Evolutionary conservation across 2,113 vertebrate species (phyloP).

Genomic region (Strigops habroptila): DNA sequence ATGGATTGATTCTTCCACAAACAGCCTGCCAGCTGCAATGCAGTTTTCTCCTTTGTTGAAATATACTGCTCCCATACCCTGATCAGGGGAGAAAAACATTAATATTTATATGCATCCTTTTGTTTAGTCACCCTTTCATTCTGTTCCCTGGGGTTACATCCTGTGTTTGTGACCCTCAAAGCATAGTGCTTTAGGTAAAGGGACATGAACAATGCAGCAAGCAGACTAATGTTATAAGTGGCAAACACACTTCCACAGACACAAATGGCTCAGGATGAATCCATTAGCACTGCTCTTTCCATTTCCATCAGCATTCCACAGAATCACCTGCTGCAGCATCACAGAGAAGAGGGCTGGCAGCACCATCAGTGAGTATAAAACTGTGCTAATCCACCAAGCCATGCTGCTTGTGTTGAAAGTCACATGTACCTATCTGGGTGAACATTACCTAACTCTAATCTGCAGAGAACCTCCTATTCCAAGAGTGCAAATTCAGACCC

Average conservation of each 20-base stretch:
- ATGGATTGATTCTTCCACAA: conserved; percentile 83
- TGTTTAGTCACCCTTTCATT: background rate
- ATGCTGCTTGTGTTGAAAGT: background rate
- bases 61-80: conserved; percentile 85
- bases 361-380: background rate
- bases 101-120: background rate
- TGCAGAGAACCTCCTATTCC: background rate
- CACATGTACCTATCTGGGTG: background rate
- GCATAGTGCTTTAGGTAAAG: background rate
- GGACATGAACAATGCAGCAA: background rate
- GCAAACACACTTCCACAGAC: background rate
- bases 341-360: background rate
- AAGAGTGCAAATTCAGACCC: background rate
- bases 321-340: background rate
- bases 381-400: background rate
- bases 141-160: background rate
- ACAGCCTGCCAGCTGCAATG: conserved; percentile 83
- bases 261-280: background rate
- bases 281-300: background rate
- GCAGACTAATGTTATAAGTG: background rate
- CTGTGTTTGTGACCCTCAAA: background rate
- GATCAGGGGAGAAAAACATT: background rate
- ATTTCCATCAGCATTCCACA: background rate
- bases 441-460: background rate
- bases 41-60: conserved; percentile 89